Base-by-base conservation (phyloP, 2,888 invertebrate species). In the Agrilus cyanescens region DNA sequence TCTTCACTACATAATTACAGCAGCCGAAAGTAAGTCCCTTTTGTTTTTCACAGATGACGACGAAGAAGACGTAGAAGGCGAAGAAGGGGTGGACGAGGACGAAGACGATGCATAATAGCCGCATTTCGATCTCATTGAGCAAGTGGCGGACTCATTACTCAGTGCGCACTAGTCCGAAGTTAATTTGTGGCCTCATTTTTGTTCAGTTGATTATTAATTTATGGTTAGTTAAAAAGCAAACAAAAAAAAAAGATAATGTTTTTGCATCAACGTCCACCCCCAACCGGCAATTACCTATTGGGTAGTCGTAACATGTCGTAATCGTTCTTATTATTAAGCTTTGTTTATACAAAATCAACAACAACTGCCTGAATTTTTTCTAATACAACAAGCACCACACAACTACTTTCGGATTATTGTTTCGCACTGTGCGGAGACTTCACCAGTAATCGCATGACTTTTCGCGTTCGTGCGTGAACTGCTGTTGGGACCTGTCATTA, bases 101-200 rank as follows among this genome's bases (percentile, higher is more conserved):
- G 67, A 66, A 44, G 62, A 66, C 37, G 68, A 67, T 59, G 67
- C 65, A 67, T 68, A 67, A 67, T 65, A 60, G 50, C 55, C 53
- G 54, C 56, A 58, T 53, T 52, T 37, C 48, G 46, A 53, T 56
- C 53, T 51, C 52, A 52, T 51, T 55, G 57, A 57, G 53, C 51
- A 51, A 41, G 25, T 25, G 25, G 10, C 25, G 25, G 25, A 25
- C 25, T 25, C 37, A 41, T 44, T 40, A 57, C 51, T 53, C 49
- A 53, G 57, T 57, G 60, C 59, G 59, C 60, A 25, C 25, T 25
- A 60, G 57, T 60, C 59, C 55, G 56, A 60, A 60, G 61, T 50
- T 61, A 62, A 54, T 60, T 61, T 60, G 59, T 60, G 63, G 61
- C 55, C 53, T 46, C 44, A 47, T 37, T 43, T 43, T 42, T 45